Percentiles rank a stretch among this genome's conserved stretches.
These are phyloP conservation scores for Panonychus citri DNA, from an alignment of 1,140 invertebrate species.

Conservation along the genomic window DNA sequence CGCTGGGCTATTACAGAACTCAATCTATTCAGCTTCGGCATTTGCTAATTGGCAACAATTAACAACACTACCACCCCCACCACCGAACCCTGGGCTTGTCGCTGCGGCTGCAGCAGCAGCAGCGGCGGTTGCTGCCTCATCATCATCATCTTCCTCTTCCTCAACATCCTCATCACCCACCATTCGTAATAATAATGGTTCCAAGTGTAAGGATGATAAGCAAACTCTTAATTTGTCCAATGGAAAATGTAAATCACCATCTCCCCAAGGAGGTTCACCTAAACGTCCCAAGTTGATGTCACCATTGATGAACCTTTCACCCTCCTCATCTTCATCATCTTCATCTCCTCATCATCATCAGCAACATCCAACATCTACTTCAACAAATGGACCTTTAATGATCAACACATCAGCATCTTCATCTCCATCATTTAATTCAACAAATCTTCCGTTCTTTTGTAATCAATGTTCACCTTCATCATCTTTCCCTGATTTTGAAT, in stretches of 20 bases:
- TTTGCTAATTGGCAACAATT: constrained; percentile 2
- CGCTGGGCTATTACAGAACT: constrained; percentile 1
- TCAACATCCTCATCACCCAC: neutral
- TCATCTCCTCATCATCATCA: neutral
- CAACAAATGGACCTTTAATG: neutral
- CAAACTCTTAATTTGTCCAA: too few relatives aligned
- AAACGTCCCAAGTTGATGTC: neutral
- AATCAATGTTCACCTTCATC: constrained; percentile 18
- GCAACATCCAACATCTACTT: neutral
- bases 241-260: neutral
- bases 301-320: neutral
- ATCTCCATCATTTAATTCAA: neutral
- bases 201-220: too few relatives aligned
- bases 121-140: neutral
- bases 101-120: neutral
- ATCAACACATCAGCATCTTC: neutral
- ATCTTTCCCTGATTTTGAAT: constrained; percentile 59
- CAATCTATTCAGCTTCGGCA: neutral
- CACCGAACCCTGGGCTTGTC: neutral
- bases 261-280: too few relatives aligned
- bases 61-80: neutral
- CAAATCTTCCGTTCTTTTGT: neutral
- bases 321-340: neutral
- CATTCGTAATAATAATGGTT: neutral
- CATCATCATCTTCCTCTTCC: neutral